Percentiles rank a stretch among this genome's conserved stretches.
Conservation (phyloP, 2,113 vertebrate species). For the Nestor notabilis region DNA sequence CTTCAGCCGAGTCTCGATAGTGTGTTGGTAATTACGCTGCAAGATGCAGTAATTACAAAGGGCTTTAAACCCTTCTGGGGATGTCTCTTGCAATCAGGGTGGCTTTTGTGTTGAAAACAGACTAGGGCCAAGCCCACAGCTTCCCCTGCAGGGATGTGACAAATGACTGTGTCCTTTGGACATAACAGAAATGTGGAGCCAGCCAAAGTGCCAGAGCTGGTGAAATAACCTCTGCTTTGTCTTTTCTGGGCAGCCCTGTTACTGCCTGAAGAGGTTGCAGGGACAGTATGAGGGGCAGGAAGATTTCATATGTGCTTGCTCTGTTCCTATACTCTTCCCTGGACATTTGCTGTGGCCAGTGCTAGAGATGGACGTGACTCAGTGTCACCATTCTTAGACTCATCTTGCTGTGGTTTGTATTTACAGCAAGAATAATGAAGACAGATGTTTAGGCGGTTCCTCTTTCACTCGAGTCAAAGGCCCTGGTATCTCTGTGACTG, state of each 20-base stretch:
- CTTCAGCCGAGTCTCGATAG: background rate
- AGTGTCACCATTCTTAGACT: background rate
- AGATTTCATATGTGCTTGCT: background rate
- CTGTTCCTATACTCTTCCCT: background rate
- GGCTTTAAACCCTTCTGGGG: background rate
- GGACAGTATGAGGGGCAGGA: background rate
- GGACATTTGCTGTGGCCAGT: background rate
- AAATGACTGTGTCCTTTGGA: rapidly evolving
- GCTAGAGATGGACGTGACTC: background rate
- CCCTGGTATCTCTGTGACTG: background rate
- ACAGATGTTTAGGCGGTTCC: background rate
- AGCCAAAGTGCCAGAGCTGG: background rate
- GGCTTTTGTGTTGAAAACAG: background rate
- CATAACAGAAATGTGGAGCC: background rate
- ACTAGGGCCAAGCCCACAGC: background rate
- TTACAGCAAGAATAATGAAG: background rate
- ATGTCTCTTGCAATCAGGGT: background rate
- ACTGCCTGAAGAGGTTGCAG: background rate
- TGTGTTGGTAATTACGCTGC: background rate
- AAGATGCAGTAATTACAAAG: background rate
- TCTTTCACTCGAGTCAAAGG: background rate
- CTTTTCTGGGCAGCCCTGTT: background rate
- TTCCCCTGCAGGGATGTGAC: background rate
- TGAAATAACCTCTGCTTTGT: background rate
- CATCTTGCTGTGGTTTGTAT: background rate